Evolutionary conservation across 2,888 invertebrate genomes (phyloP).

Genomic region (Rhorus exstirpatorius): DNA sequence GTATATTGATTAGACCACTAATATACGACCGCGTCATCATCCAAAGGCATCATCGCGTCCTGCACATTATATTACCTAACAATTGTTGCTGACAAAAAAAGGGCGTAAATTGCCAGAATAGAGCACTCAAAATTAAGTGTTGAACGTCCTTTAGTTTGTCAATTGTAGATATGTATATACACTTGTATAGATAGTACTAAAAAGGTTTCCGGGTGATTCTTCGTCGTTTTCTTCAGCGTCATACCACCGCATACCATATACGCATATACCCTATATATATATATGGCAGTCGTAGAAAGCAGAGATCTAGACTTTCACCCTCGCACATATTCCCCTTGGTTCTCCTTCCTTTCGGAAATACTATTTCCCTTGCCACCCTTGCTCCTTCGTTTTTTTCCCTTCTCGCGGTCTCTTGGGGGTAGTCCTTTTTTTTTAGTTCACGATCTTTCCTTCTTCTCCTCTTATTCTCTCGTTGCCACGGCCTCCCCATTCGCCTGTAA

Average conservation of each 20-base stretch:
- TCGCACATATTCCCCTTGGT: slow-evolving; percentile 7
- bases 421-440: slow-evolving; percentile 57
- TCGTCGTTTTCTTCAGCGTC: slow-evolving; percentile 46
- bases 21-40: background rate
- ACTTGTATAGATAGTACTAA: slow-evolving; percentile 15
- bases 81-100: background rate
- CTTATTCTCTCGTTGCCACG: slow-evolving; percentile 9
- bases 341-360: slow-evolving; percentile 27
- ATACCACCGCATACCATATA: background rate
- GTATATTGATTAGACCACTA: slow-evolving; percentile 14
- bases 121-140: background rate
- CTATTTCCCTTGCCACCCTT: slow-evolving; percentile 47
- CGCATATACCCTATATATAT: slow-evolving; percentile 1
- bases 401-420: slow-evolving; percentile 58
- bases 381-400: slow-evolving; percentile 52
- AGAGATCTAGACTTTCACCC: slow-evolving; percentile 43
- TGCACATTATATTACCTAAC: background rate
- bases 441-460: slow-evolving; percentile 21
- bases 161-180: background rate
- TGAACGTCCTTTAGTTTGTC: background rate
- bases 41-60: slow-evolving; percentile 25
- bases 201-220: slow-evolving; percentile 55
- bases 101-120: background rate
- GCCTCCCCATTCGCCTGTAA: slow-evolving; percentile 22
- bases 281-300: slow-evolving; percentile 11